Conservation (phyloP, 2,888 invertebrate species). For the Phytoseiulus persimilis region DNA sequence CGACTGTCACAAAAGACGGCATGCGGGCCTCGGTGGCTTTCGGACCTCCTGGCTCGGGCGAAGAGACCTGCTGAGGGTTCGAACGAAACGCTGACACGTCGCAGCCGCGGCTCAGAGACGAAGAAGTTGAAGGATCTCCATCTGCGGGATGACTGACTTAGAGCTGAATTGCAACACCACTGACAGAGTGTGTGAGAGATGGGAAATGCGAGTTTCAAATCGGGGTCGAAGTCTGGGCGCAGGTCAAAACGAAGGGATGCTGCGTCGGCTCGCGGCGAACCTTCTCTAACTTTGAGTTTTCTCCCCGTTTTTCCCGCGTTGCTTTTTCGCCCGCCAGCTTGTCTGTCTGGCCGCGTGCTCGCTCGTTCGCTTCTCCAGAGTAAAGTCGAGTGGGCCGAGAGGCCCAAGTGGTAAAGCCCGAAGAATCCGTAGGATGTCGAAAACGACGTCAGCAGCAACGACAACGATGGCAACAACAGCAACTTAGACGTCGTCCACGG, state of each 20-base stretch:
- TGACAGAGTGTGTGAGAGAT: background rate
- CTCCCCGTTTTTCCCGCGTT: background rate
- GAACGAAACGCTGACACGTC: background rate
- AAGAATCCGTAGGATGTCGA: background rate
- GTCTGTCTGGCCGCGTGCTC: background rate
- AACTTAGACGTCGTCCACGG: background rate
- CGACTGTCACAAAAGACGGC: too few relatives aligned
- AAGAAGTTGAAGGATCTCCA: background rate
- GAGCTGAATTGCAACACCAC: background rate
- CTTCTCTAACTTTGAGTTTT: background rate
- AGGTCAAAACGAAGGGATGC: background rate
- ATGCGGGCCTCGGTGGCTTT: background rate
- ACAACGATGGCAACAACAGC: background rate
- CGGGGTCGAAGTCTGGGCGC: background rate
- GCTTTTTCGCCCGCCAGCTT: background rate
- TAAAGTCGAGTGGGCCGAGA: background rate
- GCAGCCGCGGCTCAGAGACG: background rate
- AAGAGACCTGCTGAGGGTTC: background rate
- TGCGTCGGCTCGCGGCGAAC: background rate
- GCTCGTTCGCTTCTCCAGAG: background rate
- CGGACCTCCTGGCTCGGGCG: background rate
- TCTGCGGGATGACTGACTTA: background rate
- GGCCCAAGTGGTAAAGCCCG: background rate
- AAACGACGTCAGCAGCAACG: background rate
- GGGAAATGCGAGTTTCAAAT: background rate